Conservation (phyloP, 2,113 vertebrate species). For the Scytalopus superciliaris region DNA sequence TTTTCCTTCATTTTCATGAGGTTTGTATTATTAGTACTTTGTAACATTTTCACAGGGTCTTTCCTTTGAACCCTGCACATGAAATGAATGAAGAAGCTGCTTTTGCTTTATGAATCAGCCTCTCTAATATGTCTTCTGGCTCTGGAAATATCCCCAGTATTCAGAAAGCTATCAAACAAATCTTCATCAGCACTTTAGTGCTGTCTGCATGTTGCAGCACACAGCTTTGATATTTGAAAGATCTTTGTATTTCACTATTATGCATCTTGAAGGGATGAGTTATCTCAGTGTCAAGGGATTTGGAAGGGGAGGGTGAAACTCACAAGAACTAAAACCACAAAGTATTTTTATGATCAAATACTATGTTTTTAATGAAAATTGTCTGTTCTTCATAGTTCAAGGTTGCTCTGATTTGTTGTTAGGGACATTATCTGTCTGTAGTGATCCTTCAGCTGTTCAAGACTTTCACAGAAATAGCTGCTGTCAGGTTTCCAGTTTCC, state of each 20-base stretch:
- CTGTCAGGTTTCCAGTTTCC: not conserved
- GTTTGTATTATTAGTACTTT: constrained; percentile 53
- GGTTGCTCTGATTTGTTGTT: not conserved
- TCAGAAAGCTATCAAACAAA: constrained; percentile 35
- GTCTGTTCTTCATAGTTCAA: not conserved
- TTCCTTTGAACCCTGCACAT: constrained; percentile 25
- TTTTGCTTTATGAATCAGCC: constrained; percentile 36
- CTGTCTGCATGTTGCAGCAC: not conserved
- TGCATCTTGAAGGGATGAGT: not conserved
- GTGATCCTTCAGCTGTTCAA: not conserved
- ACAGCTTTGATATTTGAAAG: constrained; percentile 12
- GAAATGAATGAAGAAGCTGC: not conserved
- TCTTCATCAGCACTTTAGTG: constrained; percentile 31
- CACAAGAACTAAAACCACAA: not conserved
- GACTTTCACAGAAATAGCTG: not conserved
- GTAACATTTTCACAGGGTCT: constrained; percentile 21
- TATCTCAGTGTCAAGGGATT: not conserved
- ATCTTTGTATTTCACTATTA: not conserved
- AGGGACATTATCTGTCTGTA: not conserved
- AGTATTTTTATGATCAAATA: not conserved
- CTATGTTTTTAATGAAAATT: not conserved
- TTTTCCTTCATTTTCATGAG: constrained; percentile 38
- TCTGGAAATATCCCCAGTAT: constrained; percentile 1
- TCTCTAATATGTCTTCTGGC: constrained; percentile 7
- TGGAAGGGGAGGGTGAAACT: not conserved